Conservation (phyloP, 2,888 invertebrate species). For the Megastigmus dorsalis region DNA sequence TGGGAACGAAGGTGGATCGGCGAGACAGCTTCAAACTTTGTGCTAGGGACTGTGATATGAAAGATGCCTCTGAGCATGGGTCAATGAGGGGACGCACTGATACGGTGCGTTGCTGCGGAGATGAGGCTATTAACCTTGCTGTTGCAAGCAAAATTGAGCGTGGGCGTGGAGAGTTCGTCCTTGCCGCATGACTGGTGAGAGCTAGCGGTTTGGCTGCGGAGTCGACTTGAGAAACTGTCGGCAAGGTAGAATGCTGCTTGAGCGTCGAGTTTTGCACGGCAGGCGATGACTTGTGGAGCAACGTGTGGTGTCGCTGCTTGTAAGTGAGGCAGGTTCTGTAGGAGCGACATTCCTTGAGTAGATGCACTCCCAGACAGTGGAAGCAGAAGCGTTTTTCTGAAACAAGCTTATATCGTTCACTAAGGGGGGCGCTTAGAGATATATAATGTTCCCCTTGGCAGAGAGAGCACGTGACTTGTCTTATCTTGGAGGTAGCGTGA, state of each 20-base stretch:
- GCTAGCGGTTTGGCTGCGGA: not conserved
- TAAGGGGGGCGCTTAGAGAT: not conserved
- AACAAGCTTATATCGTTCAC: not conserved
- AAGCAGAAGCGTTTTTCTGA: not conserved
- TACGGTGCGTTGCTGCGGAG: not conserved
- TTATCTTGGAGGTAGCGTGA: too few relatives aligned
- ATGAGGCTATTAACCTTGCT: not conserved
- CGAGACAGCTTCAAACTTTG: not conserved
- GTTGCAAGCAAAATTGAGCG: not conserved
- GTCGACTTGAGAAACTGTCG: too few relatives aligned
- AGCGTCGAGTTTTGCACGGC: not conserved
- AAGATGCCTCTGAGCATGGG: not conserved
- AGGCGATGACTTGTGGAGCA: not conserved
- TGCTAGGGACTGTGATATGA: not conserved
- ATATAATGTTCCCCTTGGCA: not conserved
- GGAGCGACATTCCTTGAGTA: not conserved
- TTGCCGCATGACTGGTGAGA: not conserved
- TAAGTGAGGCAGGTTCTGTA: not conserved
- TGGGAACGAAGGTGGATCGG: not conserved
- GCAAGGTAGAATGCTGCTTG: not conserved
- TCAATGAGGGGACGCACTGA: not conserved
- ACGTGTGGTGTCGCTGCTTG: not conserved
- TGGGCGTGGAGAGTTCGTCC: not conserved
- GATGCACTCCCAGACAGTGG: not conserved
- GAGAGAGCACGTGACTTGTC: too few relatives aligned